Base-by-base conservation (phyloP, 2,797 vertebrate species). In the Clarias fuscus region DNA sequence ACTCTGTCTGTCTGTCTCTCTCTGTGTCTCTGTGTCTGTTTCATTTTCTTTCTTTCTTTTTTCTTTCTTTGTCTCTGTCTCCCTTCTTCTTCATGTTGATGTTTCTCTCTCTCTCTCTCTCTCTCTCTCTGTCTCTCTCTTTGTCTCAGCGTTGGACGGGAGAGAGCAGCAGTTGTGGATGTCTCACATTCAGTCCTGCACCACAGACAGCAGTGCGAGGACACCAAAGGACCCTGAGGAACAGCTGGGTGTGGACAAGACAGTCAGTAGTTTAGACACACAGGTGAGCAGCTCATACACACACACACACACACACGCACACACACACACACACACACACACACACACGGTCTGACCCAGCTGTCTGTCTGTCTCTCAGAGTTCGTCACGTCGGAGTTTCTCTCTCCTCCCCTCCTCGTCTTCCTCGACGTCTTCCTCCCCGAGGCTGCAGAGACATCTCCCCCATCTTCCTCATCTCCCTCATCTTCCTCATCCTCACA, bases 81-180 rank as follows among this genome's bases (percentile, higher is more conserved):
- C 78, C 73, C 37, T 33, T 77, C 83, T n/a, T 67, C 2, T 62
- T 27, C 7, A 37, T 72, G 1, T 62, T 4, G 33, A 7, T 56
- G 5, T 65, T 5, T 61, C 40, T n/a, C 8, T 22, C 37, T 82
- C 2, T 70, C 68, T 70, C 4, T 37, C 30, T 70, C 14, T 71
- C 2, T 43, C 18, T 72, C 10, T 48, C 77, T 85, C 75, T 87
- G 77, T 75, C 43, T 48, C 78, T 85, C 0, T 78, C 43, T 72
- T 5, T 73, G 30, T 65, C 20, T 84, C 40, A 99, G 98, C 98
- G 84, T 93, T 96, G 43, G 97, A 98, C 90, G 94, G 96, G 86
- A 98, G 96, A 90, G 98, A 99, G 93, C 97, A 96, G 92, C 97
- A 98, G 86, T 96, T 97, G 85, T 99, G 98, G 98, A 97, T 99